phyloP scores from a whole-genome alignment of 1,140 invertebrate genomes.

The Mizuhopecten yessoensis region DNA sequence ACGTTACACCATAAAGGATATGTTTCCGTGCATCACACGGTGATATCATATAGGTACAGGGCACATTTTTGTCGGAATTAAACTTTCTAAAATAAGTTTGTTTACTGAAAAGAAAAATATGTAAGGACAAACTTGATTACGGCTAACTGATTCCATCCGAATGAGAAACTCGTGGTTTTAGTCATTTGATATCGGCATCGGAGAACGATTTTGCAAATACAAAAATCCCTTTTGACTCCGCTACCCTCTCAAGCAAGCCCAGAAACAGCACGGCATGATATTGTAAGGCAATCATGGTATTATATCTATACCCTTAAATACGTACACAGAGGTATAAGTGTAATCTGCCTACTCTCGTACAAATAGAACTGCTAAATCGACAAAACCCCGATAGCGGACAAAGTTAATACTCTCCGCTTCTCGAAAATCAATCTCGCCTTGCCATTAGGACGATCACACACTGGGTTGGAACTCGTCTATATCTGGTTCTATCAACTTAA shows the following conservation, averaged over 20 bases:
- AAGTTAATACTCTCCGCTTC: slow-evolving; percentile 27
- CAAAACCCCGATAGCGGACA: slow-evolving; percentile 8
- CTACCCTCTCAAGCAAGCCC: background rate
- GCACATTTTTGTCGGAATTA: too few species aligned
- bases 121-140: too few species aligned
- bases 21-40: too few species aligned
- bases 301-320: background rate
- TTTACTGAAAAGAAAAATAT: too few species aligned
- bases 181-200: background rate
- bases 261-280: background rate
- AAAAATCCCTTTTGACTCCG: background rate
- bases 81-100: too few species aligned
- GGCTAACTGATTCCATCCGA: background rate
- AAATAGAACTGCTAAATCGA: slow-evolving; percentile 13
- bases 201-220: background rate
- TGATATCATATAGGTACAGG: too few species aligned
- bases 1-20: too few species aligned
- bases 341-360: background rate
- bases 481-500: slow-evolving; percentile 6
- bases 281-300: background rate
- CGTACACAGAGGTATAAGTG: background rate
- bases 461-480: background rate
- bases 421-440: slow-evolving; percentile 15
- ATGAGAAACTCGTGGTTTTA: background rate
- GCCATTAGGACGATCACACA: slow-evolving; percentile 6